Conservation (phyloP, 2,113 vertebrate genomes). For the Nyctereutes procyonoides region DNA sequence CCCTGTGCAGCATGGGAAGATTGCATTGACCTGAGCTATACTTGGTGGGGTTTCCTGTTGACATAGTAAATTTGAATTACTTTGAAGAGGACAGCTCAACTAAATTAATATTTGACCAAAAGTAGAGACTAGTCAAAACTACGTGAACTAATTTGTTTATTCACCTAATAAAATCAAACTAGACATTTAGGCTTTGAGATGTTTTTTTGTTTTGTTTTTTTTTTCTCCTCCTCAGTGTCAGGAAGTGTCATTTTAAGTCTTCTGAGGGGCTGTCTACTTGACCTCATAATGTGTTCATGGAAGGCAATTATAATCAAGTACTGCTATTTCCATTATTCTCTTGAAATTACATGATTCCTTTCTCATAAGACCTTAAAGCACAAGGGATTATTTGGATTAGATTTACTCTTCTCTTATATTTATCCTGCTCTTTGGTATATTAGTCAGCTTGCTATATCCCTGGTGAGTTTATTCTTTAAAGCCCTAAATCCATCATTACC, state of each 20-base stretch:
- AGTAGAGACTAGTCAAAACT: neutral
- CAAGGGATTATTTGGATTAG: slow-evolving; percentile 76
- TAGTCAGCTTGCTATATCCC: slow-evolving; percentile 59
- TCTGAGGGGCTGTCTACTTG: slow-evolving; percentile 10
- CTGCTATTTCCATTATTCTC: slow-evolving; percentile 50
- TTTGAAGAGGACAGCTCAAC: neutral
- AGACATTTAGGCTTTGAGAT: neutral
- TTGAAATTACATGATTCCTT: slow-evolving; percentile 63
- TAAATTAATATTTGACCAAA: slow-evolving; percentile 14
- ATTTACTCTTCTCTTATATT: slow-evolving; percentile 57
- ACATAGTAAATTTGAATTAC: neutral
- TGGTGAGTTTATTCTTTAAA: slow-evolving; percentile 67
- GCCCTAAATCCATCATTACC: slow-evolving; percentile 57
- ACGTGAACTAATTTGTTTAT: neutral
- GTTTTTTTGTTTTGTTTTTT: neutral
- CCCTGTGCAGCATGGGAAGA: neutral
- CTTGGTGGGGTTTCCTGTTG: neutral
- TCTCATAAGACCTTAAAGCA: slow-evolving; percentile 51
- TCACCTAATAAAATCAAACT: neutral
- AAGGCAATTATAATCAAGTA: slow-evolving; percentile 64
- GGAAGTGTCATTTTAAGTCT: slow-evolving; percentile 42
- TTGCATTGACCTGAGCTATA: neutral
- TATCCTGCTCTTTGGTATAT: slow-evolving; percentile 65
- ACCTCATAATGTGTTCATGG: slow-evolving; percentile 40
- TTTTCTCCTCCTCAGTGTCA: neutral